Conservation (phyloP, 2,888 invertebrate genomes). For the Hipparchia semele region DNA sequence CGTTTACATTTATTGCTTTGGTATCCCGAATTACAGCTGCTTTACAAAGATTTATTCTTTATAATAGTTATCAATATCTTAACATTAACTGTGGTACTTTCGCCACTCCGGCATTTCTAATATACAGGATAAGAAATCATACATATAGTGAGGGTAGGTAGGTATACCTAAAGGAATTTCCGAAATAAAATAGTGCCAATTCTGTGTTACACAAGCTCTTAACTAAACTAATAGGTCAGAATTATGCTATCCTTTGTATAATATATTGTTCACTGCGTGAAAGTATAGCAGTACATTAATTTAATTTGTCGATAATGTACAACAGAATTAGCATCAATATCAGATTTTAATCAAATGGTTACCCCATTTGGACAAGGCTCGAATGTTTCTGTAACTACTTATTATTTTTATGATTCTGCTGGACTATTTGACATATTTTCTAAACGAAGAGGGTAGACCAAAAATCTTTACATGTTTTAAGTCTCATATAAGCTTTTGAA, state of each 20-base stretch:
- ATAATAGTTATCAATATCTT: constrained; percentile 7
- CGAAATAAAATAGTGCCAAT: background rate
- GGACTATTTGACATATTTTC: background rate
- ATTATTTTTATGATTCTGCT: background rate
- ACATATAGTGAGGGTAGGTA: background rate
- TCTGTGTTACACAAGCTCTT: too few relatives aligned
- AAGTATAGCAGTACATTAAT: too few relatives aligned
- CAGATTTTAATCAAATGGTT: too few relatives aligned
- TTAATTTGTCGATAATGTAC: too few relatives aligned
- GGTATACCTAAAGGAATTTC: background rate
- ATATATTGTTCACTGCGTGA: too few relatives aligned
- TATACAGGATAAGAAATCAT: background rate
- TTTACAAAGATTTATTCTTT: constrained; percentile 14
- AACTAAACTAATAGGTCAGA: too few relatives aligned
- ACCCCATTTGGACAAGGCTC: too few relatives aligned
- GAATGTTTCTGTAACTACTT: background rate
- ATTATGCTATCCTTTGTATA: too few relatives aligned
- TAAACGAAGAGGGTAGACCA: background rate
- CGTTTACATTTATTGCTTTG: constrained; percentile 58
- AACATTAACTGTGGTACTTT: background rate
- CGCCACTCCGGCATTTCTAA: background rate
- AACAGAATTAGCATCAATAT: too few relatives aligned
- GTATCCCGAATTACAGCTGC: constrained; percentile 22
- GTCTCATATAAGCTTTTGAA: background rate
- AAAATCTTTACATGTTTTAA: background rate